Evolutionary conservation across 1,140 invertebrate genomes (phyloP), one percentile per base, ranked within the genome.

Genomic region (Rhagoletis pomonella): DNA sequence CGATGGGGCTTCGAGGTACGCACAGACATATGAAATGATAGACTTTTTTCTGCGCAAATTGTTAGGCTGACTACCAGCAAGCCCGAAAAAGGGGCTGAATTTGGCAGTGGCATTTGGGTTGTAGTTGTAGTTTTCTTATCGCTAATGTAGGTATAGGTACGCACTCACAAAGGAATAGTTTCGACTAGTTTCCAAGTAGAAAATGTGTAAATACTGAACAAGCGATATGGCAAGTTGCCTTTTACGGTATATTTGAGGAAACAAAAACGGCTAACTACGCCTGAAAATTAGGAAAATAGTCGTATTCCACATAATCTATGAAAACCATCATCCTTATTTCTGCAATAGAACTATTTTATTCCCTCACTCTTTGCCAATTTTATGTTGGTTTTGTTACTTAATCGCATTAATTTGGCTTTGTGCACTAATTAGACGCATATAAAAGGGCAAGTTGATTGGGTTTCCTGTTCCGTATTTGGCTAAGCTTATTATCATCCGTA

Each of bases 81-180:
- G 17, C 39, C 39, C 12, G 44, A 44, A 14, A 42, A 73, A 12
- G 39, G 44, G 67, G 67, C 4, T 73, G 14, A 14, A 12, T 6
- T 2, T 73, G 67, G 42, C 42, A 14, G 3, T 73, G 67, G 3
- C 67, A 73, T 47, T 73, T 47, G 42, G 42, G 4, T 14, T 73
- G 42, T 73, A 44, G 67, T 73, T 44, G 39, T 73, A 44, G 67
- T 73, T 73, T 17, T 42, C 67, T 73, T 44, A 73, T 14, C 67
- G 67, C 44, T 73, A 14, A 17, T 73, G 67, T 73, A 14, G 12
- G 67, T 73, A 5, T 47, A 42, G 4, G 4, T 44, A 55, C 50
- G 5, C 29, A 14, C 42, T 14, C 14, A 44, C 67, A 47, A 47
- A 73, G 39, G 42, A 17, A 44, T 3, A 73, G 17, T 47, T 42